Evolutionary conservation across 2,113 vertebrate genomes (phyloP).

Genomic region (Rhegmatorhina hoffmannsi): DNA sequence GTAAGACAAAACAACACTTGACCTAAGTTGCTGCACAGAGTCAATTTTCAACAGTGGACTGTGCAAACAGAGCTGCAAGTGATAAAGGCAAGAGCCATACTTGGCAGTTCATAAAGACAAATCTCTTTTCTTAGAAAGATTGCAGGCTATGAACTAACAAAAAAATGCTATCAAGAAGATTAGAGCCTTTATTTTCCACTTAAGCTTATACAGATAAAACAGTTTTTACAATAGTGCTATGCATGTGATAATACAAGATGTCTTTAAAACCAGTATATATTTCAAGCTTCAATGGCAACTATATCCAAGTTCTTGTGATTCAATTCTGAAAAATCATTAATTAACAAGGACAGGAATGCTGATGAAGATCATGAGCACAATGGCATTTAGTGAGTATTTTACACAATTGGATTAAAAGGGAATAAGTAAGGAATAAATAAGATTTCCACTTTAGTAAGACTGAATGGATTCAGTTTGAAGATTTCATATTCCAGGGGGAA

Average conservation of each 20-base stretch:
- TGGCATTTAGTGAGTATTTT: constrained; percentile 23
- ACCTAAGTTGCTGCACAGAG: not conserved
- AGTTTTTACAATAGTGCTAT: constrained; percentile 36
- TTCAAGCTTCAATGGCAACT: not conserved
- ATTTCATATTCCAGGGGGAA: not conserved
- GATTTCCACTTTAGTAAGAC: not conserved
- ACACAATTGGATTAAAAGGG: constrained; percentile 42
- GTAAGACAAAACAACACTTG: not conserved
- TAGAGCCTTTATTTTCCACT: constrained; percentile 63
- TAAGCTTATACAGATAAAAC: constrained; percentile 46
- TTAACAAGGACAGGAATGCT: constrained; percentile 15
- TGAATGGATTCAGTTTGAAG: not conserved
- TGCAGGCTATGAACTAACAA: constrained; percentile 38
- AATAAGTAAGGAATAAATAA: not conserved
- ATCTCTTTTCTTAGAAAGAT: constrained; percentile 49
- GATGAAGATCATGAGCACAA: constrained; percentile 12
- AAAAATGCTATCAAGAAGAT: constrained; percentile 46
- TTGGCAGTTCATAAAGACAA: constrained; percentile 41
- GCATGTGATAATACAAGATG: constrained; percentile 31
- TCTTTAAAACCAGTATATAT: constrained; percentile 10
- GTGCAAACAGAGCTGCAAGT: not conserved
- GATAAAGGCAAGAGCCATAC: not conserved
- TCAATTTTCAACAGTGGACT: not conserved
- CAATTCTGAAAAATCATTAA: constrained; percentile 32
- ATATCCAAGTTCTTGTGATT: constrained; percentile 27